Evolutionary conservation across 2,888 invertebrate genomes (phyloP), one percentile per base, ranked within the genome.

Genomic region (Aricia artaxerxes): DNA sequence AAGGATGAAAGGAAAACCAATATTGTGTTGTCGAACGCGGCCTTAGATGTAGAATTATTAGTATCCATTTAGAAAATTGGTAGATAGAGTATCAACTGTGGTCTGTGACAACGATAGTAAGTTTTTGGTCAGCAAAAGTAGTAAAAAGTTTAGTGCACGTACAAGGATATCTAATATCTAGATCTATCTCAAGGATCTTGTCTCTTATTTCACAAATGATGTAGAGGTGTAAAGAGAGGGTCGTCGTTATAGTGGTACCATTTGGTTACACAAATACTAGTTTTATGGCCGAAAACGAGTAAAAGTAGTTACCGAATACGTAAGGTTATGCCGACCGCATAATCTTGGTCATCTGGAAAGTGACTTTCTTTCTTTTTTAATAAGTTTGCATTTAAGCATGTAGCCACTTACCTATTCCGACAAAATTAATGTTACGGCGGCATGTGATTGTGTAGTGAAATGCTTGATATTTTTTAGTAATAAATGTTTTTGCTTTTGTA

Each of bases 221-320:
- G 9, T 49, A 49, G 49, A 49, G 49, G 49, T 13, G 24, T 24
- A 24, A 0, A 24, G 24, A 0, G 24, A 24, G 24, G 24, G 24
- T 16, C 16, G 16, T 57, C 57, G 4, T 16, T 16, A 13, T 4
- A 16, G 16, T 57, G 4, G 16, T 57, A 24, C 24, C 13, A 57
- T 57, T 57, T 57, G 16, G 64, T 24, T 64, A 31, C 35, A 16
- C 11, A 69, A 11, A 31, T 31, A 9, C 3, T 69, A 11, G 2
- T 69, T 1, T 69, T 38, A 1, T 16, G 1, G 35, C 13, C 35
- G 31, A 31, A 64, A 64, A 64, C 64, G 1, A 3, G 69, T 35
- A 38, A 35, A 38, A 35, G 69, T 69, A 13, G 69, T 69, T 69
- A 38, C 69, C 35, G 16, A 69, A 69, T 69, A 69, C 64, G 64